Base-by-base conservation (phyloP, 30 jellyfish, hydroid and myxozoan species). In the Aurelia aurita region DNA sequence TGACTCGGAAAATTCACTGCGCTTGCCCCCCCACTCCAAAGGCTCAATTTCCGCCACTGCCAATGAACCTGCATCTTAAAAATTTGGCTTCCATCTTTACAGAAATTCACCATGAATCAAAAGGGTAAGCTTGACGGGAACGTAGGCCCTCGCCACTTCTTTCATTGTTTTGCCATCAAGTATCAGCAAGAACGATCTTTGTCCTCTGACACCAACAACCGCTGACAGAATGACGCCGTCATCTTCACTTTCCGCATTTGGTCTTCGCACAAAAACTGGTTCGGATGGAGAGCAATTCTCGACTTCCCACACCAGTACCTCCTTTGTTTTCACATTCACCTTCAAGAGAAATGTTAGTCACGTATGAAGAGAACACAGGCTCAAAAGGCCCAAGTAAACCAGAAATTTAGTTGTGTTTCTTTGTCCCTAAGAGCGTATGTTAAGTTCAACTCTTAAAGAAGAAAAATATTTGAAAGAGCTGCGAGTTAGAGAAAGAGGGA, bases 211-310 rank as follows among this genome's bases (percentile, higher is more conserved):
- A 31, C 97, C 97, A 74, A 69, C 58, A 20, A 75, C 94, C 47
- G 92, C 73, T 8, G 93, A 77, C 68, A 89, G 39, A 28, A 89
- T 74, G 14, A 81, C 87, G 5, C 97, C 97, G 63, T 89, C 97
- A 67, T 89, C 97, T 82, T 89, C 97, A 15, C 51, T 8, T 35
- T 22, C 32, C 5, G 87, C 87, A 21, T 75, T 45, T 51, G 97
- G 97, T 0, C n/a, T 28, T 51, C 72, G 84, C 31, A 89, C 71
- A 82, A 89, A 89, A 31, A 72, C 83, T 18, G 94, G 94, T 54
- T 89, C 97, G 3, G 97, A 89, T 53, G 94, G 94, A 75, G 58
- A 80, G 27, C 88, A 80, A 2, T 89, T 72, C 18, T 89, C 90
- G 13, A 11, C 78, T 21, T 66, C 83, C 97, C 97, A 88, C 16